Evolutionary conservation across 2,888 invertebrate species (phyloP).

Genomic region (Diadromus collaris): DNA sequence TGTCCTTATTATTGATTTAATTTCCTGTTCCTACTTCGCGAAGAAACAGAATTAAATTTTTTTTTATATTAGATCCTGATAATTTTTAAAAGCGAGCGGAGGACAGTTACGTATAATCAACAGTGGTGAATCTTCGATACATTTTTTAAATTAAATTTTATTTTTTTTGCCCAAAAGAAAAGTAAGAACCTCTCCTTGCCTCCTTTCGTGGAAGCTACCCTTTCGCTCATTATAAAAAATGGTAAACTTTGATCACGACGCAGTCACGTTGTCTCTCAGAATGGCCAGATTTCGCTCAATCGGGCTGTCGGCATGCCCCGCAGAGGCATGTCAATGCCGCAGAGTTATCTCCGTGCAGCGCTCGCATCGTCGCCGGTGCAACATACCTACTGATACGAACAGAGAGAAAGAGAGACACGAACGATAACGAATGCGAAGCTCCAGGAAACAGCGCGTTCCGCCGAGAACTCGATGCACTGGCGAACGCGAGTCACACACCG

Average conservation of each 20-base stretch:
- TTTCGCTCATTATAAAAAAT: neutral
- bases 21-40: too few relatives aligned
- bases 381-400: neutral
- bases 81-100: too few relatives aligned
- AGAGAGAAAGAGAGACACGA: conserved; percentile 6
- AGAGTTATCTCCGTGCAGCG: neutral
- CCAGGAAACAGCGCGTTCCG: conserved; percentile 39
- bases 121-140: too few relatives aligned
- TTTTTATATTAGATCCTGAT: too few relatives aligned
- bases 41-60: too few relatives aligned
- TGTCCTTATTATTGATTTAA: too few relatives aligned
- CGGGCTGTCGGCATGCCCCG: neutral
- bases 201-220: neutral
- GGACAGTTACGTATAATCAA: too few relatives aligned
- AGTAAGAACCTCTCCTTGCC: too few relatives aligned
- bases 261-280: neutral
- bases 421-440: conserved; percentile 32
- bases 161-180: too few relatives aligned
- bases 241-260: neutral
- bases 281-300: neutral
- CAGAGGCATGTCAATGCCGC: neutral
- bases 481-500: conserved; percentile 33
- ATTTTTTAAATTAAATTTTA: too few relatives aligned
- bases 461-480: conserved; percentile 33
- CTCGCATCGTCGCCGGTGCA: neutral